Conservation (phyloP, 1,140 invertebrate species). For the Vanessa tameamea region DNA sequence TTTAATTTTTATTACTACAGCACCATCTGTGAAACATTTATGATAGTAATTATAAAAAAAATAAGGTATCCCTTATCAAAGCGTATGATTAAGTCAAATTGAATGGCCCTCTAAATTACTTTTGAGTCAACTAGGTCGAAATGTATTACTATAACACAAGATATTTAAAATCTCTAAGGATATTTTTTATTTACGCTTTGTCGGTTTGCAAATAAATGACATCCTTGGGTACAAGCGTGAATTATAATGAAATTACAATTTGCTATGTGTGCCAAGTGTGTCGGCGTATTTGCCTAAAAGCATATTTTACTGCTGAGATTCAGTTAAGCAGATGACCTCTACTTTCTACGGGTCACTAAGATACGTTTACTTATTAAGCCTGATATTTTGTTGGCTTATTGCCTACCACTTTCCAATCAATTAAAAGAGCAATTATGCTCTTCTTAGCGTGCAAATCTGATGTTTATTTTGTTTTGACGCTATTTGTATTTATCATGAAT, state of each 20-base stretch:
- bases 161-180: neutral
- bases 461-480: neutral
- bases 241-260: slow-evolving; percentile 44
- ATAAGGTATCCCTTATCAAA: too few species aligned
- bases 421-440: slow-evolving; percentile 6
- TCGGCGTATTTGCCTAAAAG: slow-evolving; percentile 47
- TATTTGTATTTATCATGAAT: neutral
- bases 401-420: slow-evolving; percentile 3
- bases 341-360: slow-evolving; percentile 60
- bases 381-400: slow-evolving; percentile 43
- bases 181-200: neutral
- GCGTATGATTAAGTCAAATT: too few species aligned
- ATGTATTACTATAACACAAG: neutral
- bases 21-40: neutral
- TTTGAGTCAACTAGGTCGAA: neutral
- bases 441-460: neutral
- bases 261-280: slow-evolving; percentile 51
- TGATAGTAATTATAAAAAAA: neutral
- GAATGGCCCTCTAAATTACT: too few species aligned
- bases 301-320: slow-evolving; percentile 52
- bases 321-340: slow-evolving; percentile 55
- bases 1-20: too few species aligned
- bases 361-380: slow-evolving; percentile 37
- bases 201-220: neutral
- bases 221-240: slow-evolving; percentile 21